phyloP scores from a whole-genome alignment of 2,888 invertebrate genomes.

The Teleogryllus oceanicus region DNA sequence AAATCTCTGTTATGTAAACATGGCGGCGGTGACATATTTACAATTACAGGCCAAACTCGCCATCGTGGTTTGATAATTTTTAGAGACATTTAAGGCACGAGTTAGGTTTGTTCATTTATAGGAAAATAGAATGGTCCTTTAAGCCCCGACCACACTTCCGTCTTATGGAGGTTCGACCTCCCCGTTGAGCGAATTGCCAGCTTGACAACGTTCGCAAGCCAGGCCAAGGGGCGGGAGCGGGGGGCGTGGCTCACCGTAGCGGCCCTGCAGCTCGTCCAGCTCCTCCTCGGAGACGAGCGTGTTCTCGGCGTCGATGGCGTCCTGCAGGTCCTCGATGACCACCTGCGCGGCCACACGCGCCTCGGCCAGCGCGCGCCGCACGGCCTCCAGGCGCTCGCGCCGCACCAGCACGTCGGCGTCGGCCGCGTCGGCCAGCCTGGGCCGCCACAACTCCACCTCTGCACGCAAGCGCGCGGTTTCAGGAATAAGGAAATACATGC shows the following conservation, averaged over 20 bases:
- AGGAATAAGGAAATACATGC: too few species aligned
- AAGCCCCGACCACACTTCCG: neutral
- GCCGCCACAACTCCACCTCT: conserved; percentile 38
- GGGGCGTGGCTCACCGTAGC: conserved; percentile 56
- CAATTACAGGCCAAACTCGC: too few species aligned
- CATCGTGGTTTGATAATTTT: too few species aligned
- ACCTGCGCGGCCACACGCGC: conserved; percentile 64
- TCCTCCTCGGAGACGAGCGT: conserved; percentile 66
- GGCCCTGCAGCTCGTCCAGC: conserved; percentile 59
- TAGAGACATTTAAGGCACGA: too few species aligned
- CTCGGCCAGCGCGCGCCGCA: conserved; percentile 59
- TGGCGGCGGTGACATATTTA: too few species aligned
- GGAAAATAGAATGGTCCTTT: neutral
- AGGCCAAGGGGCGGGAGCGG: neutral
- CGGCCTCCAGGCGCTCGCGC: conserved; percentile 59
- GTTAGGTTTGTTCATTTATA: neutral
- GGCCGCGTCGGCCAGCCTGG: conserved; percentile 31
- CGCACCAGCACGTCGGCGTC: conserved; percentile 65
- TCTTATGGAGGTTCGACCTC: neutral
- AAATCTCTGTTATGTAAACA: too few species aligned
- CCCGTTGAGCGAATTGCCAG: neutral
- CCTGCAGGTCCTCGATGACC: conserved; percentile 74
- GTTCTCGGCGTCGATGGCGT: conserved; percentile 75
- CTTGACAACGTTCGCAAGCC: neutral
- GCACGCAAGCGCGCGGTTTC: neutral